Evolutionary conservation across 2,797 vertebrate genomes (phyloP), one percentile per base, ranked within the genome.

Genomic region (Peromyscus melanophrys): DNA sequence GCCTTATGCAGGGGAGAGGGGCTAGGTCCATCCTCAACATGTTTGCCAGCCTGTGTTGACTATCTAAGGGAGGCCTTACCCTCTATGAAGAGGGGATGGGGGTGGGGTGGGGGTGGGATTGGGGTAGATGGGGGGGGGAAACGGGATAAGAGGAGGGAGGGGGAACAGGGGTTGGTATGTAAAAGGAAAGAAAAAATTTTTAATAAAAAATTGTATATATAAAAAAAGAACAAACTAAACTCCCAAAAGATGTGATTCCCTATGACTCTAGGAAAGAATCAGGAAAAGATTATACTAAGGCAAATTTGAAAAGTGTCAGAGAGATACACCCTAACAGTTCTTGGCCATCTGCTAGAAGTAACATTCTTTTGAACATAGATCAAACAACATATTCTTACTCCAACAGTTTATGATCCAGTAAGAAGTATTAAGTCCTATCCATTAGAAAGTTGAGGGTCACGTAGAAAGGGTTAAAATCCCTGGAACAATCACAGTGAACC

Each of bases 321-420:
- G 16, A 55, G 71, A 92, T 3, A 73, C n/a, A 95, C 57, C 37
- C 40, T 43, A 85, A 71, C 4, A 71, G 10, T 73, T 76, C 67
- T 59, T 81, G 76, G 49, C 82, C 63, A 81, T 78, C n/a, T 94
- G 75, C 69, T 87, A 69, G 43, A 96, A 95, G 57, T 89, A 69
- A 78, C 57, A 73, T 67, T 94, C 63, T 37, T 25, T 43, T 82
- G 77, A 89, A 69, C 6, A 12, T 46, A 86, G 27, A 69, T 87
- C 63, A 85, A 12, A 57, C 49, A 37, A 73, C 31, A 71, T 92
- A 93, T 84, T 65, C 57, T 89, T 81, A 80, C 75, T 76, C 34
- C 31, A 83, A 19, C 17, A n/a, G 0, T 46, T 94, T 80, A 71
- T 78, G 13, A 83, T 34, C 69, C 37, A 81, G 17, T 21, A 88